Conservation (phyloP, 1,140 invertebrate species). For the Drosophila pectinifera region DNA sequence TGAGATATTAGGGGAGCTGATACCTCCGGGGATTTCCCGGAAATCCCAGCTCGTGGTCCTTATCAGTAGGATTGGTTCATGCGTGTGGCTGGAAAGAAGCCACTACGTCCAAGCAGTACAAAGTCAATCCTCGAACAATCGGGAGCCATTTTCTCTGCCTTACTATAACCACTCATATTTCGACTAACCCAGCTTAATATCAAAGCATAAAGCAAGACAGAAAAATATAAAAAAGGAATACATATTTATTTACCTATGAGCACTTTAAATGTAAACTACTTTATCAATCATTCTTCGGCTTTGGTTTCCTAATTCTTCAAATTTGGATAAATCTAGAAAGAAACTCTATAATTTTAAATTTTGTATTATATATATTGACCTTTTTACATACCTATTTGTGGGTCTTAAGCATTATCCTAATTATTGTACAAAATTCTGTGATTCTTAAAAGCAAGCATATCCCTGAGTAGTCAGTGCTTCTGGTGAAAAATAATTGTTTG, state of each 20-base stretch:
- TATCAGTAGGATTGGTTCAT: constrained; percentile 17
- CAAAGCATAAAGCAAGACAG: too few relatives aligned
- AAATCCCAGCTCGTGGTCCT: not conserved
- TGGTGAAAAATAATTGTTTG: not conserved
- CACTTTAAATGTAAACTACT: not conserved
- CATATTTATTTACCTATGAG: constrained; percentile 1
- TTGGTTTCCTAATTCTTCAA: not conserved
- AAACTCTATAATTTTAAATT: too few relatives aligned
- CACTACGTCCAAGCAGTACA: constrained; percentile 3
- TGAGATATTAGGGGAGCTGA: constrained; percentile 29
- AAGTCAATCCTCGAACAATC: constrained; percentile 2
- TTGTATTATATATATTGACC: not conserved
- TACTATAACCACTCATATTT: not conserved
- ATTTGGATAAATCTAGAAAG: not conserved
- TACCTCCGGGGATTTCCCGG: not conserved
- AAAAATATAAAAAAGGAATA: not conserved
- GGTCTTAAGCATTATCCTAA: too few relatives aligned
- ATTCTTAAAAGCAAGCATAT: too few relatives aligned
- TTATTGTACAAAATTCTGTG: too few relatives aligned
- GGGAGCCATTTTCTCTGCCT: constrained; percentile 1
- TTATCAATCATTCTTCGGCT: not conserved
- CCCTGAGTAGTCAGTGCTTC: too few relatives aligned
- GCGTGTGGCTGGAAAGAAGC: not conserved
- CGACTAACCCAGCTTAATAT: not conserved
- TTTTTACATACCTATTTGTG: not conserved